These are phyloP conservation scores for Uloborus plumipes DNA, from an alignment of 2,888 invertebrate genomes.

Conservation along the genomic window DNA sequence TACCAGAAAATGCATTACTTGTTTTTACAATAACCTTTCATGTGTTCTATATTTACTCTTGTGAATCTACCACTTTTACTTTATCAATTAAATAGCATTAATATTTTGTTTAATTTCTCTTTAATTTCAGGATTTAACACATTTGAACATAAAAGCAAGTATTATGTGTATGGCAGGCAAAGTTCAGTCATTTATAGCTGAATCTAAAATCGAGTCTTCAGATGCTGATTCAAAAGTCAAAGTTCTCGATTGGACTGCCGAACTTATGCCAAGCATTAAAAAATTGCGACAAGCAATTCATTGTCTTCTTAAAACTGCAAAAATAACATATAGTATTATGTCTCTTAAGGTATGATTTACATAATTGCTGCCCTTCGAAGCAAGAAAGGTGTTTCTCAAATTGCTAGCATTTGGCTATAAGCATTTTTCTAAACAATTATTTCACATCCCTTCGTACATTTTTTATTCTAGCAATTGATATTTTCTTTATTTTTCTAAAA, in stretches of 20 bases:
- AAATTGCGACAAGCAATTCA: constrained; percentile 74
- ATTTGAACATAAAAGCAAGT: constrained; percentile 88
- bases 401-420: no score
- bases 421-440: no score
- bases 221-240: constrained; percentile 76
- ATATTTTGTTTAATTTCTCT: not conserved
- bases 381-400: no score
- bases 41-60: not conserved
- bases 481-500: no score
- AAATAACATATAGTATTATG: constrained; percentile 68
- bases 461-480: no score
- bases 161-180: constrained; percentile 88
- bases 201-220: constrained; percentile 6
- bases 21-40: no score
- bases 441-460: no score
- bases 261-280: constrained; percentile 83
- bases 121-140: constrained; percentile 79
- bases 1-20: no score
- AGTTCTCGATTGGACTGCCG: constrained; percentile 78
- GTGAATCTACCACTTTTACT: not conserved
- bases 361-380: no score
- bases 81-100: not conserved
- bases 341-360: constrained; percentile 69
- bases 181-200: constrained; percentile 74
- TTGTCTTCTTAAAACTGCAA: constrained; percentile 52